Base-by-base conservation (phyloP, 2,113 vertebrate genomes). In the Eulemur rufifrons region DNA sequence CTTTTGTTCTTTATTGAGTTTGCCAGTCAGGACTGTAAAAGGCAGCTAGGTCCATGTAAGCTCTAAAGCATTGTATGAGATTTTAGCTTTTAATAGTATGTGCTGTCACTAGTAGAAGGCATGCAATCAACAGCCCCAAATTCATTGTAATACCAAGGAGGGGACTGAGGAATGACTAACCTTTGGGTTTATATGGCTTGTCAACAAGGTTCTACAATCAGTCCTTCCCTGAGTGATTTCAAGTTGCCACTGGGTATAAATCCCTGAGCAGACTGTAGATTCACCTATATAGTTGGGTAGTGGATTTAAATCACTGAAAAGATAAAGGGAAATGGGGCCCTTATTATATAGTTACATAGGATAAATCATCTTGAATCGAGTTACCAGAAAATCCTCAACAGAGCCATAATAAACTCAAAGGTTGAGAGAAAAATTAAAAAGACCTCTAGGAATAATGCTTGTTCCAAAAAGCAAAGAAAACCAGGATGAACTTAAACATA, bases 291-390 rank as follows among this genome's bases (percentile, higher is more conserved):
- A 96, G 29, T 27, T 86, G 63, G 52, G 47, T 96, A 47, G 82
- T 64, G 11, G 68, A 84, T 64, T 91, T 95, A 94, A 94, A 80
- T 92, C 76, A 78, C 77, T 94, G 54, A 93, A 93, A 87, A 92
- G 39, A 90, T 92, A 77, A 94, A 92, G 76, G 47, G n/a, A 78
- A 90, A 94, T 11, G 54, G 80, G 78, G 63, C 25, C 66, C 68
- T 92, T 92, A 96, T 87, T 82, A 86, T 37, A 81, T 50, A 20
- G 42, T 87, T 82, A 86, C 27, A 81, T 59, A 20, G 42, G 50
- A 37, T 52, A 82, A 93, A 80, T 91, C 47, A 94, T 39, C 45
- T 86, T 50, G 25, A 32, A 45, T 42, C 73, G 74, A 82, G 23
- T 89, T 94, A 92, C 23, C 89, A 85, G 50, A 81, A 88, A 77